Evolutionary conservation across 2,113 vertebrate species (phyloP).

Genomic region (Apteryx mantelli): DNA sequence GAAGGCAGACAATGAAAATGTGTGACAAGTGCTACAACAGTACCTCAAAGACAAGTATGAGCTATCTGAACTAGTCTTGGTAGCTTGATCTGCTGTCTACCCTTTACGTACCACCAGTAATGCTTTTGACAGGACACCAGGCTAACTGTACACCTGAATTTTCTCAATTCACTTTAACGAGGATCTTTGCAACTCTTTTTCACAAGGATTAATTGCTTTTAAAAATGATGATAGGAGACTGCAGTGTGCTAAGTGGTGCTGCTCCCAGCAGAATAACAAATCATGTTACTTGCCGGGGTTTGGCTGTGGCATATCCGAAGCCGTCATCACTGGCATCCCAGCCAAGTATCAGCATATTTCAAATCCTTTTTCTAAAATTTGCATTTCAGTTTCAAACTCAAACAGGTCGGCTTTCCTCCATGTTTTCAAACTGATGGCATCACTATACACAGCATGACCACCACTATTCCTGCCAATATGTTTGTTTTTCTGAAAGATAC

Average conservation of each 20-base stretch:
- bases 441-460: not conserved
- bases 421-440: not conserved
- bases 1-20: not conserved
- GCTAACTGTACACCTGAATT: not conserved
- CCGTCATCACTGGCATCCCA: not conserved
- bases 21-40: not conserved
- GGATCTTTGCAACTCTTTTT: not conserved
- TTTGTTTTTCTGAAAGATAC: not conserved
- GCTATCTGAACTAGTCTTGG: not conserved
- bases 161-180: not conserved
- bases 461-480: not conserved
- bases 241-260: not conserved
- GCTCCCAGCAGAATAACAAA: not conserved
- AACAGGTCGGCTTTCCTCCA: not conserved
- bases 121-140: not conserved
- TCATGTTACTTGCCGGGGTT: not conserved
- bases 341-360: not conserved
- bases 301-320: not conserved
- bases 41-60: not conserved
- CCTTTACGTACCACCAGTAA: not conserved
- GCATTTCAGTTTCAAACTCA: not conserved
- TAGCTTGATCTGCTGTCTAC: not conserved
- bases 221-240: not conserved
- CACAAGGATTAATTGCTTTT: not conserved
- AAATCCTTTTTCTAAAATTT: not conserved